Conservation (phyloP, 2,113 vertebrate species). For the Sakesphorus luctuosus region DNA sequence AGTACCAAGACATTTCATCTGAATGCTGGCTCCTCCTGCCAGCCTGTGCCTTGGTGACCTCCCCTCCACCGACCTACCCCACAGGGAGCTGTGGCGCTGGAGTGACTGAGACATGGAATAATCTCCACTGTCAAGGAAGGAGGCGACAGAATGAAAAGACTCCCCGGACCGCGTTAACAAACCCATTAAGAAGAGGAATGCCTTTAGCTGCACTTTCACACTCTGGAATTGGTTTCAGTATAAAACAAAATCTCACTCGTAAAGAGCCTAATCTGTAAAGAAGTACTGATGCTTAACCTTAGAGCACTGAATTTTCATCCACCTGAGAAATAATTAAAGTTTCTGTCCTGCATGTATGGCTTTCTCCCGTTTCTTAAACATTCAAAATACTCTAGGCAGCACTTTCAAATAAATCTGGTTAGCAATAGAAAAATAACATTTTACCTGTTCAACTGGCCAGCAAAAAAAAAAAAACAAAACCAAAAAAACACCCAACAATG, state of each 20-base stretch:
- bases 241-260: not conserved
- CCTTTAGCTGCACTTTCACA: conserved; percentile 48
- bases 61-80: conserved; percentile 42
- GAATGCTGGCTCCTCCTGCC: not conserved
- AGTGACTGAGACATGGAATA: conserved; percentile 44
- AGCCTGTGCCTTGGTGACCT: conserved; percentile 27
- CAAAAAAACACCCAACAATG: not conserved
- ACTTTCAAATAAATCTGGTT: not conserved
- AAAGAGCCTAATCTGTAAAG: conserved; percentile 9
- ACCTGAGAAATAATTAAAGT: not conserved
- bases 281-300: not conserved
- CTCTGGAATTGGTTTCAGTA: not conserved
- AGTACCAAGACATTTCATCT: not conserved
- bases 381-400: not conserved
- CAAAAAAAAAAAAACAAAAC: not conserved
- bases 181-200: conserved; percentile 19
- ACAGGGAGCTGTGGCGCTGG: not conserved
- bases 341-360: not conserved
- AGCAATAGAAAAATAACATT: not conserved
- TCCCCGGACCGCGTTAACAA: conserved; percentile 30
- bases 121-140: conserved; percentile 51
- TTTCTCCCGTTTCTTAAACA: not conserved
- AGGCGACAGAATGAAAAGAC: not conserved
- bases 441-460: not conserved
- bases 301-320: not conserved